Evolutionary conservation across 2,797 vertebrate genomes (phyloP).

Genomic region (Hipposideros larvatus): DNA sequence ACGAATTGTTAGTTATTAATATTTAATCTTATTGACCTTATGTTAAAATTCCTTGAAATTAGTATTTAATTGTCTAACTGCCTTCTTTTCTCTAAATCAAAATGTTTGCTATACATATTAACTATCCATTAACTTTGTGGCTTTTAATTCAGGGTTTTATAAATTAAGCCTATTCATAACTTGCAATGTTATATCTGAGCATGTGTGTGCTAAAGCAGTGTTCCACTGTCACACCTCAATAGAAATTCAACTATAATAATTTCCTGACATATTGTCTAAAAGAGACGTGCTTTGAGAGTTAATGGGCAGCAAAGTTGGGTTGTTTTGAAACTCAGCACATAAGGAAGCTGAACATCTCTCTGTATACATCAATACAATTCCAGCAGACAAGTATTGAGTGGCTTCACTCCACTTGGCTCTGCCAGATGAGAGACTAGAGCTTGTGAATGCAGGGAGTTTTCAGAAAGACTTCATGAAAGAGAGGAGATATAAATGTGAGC

Average conservation of each 20-base stretch:
- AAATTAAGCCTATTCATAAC: conserved; percentile 40
- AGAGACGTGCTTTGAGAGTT: background rate
- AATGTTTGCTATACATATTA: conserved; percentile 46
- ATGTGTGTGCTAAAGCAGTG: background rate
- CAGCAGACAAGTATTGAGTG: background rate
- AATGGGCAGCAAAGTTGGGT: background rate
- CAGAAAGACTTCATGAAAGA: background rate
- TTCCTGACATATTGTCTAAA: background rate
- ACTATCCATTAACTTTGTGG: conserved; percentile 65
- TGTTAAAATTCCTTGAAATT: conserved; percentile 59
- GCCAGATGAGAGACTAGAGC: background rate
- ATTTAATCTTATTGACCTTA: conserved; percentile 33
- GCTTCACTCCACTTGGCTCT: background rate
- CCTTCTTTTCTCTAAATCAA: conserved; percentile 56
- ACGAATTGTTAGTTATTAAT: conserved; percentile 66
- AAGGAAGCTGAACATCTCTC: background rate
- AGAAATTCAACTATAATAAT: background rate
- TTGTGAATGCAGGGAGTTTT: background rate
- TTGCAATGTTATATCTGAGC: background rate
- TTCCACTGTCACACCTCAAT: background rate
- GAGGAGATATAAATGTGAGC: background rate
- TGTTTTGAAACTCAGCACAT: background rate
- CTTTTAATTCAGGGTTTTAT: conserved; percentile 73
- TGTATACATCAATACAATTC: background rate
- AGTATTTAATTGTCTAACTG: conserved; percentile 56